phyloP scores from a whole-genome alignment of 2,888 invertebrate genomes.

The Polyploca ridens region DNA sequence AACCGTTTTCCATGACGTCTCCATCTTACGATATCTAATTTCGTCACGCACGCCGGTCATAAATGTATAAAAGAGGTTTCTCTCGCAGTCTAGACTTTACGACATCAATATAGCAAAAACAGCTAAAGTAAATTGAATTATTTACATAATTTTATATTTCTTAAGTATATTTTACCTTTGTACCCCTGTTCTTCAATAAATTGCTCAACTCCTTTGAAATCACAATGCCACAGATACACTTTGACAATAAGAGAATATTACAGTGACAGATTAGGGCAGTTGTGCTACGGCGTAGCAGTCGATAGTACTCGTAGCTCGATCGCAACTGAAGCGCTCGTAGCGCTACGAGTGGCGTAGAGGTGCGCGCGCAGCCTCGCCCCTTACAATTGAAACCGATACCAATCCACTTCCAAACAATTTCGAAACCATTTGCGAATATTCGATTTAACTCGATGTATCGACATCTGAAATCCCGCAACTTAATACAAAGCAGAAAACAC shows the following conservation, averaged over 20 bases:
- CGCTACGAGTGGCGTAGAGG: slow-evolving; percentile 57
- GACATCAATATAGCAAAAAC: slow-evolving; percentile 18
- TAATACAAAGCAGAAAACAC: slow-evolving; percentile 9
- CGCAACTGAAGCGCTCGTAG: slow-evolving; percentile 74
- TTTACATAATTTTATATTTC: slow-evolving; percentile 20
- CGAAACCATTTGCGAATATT: slow-evolving; percentile 65
- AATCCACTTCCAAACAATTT: slow-evolving; percentile 72
- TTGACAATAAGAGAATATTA: slow-evolving; percentile 41
- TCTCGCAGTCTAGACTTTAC: slow-evolving; percentile 15
- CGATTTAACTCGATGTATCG: slow-evolving; percentile 44
- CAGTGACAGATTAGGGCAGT: slow-evolving; percentile 39
- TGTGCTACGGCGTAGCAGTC: slow-evolving; percentile 75
- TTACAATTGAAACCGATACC: slow-evolving; percentile 77
- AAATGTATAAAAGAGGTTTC: slow-evolving; percentile 13
- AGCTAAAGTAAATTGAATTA: slow-evolving; percentile 15
- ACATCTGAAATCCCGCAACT: slow-evolving; percentile 16
- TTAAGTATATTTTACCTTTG: slow-evolving; percentile 41
- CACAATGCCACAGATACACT: slow-evolving; percentile 57
- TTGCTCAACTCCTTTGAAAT: slow-evolving; percentile 41
- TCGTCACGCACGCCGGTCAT: neutral
- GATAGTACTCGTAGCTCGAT: slow-evolving; percentile 65
- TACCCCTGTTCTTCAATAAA: slow-evolving; percentile 30
- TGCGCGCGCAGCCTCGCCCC: slow-evolving; percentile 83
- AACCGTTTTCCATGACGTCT: neutral
- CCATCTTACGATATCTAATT: neutral